Conservation (phyloP, 2,888 invertebrate species). For the Cheiracanthium punctorium region DNA sequence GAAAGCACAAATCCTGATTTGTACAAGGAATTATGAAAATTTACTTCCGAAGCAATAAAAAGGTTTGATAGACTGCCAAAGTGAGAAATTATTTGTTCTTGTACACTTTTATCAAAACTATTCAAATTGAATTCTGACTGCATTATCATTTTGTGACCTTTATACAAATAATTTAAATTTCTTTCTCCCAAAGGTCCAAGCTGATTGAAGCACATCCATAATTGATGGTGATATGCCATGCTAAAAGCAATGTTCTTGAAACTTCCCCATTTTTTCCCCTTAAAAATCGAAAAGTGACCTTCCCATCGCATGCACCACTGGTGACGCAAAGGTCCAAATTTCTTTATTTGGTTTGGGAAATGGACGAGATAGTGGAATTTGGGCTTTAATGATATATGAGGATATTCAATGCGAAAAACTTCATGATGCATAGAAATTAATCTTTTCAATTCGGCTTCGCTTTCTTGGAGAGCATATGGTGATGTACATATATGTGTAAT, state of each 20-base stretch:
- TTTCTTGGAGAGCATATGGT: conserved; percentile 19
- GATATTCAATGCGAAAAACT: conserved; percentile 3
- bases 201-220: background rate
- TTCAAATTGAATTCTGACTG: background rate
- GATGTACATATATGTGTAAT: conserved; percentile 31
- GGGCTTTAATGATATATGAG: background rate
- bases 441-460: background rate
- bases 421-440: conserved; percentile 23
- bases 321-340: conserved; percentile 22
- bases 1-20: background rate
- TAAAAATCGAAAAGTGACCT: conserved; percentile 19
- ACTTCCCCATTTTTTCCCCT: conserved; percentile 25
- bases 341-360: conserved; percentile 11
- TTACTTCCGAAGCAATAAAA: background rate
- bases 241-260: conserved; percentile 32
- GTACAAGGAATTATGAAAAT: conserved; percentile 1
- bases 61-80: background rate
- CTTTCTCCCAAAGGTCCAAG: no score
- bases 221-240: background rate
- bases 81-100: background rate
- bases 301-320: conserved; percentile 34
- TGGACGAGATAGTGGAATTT: conserved; percentile 29
- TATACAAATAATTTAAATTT: no score
- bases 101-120: background rate
- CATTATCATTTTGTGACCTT: no score